Evolutionary conservation across 2,113 vertebrate genomes (phyloP), one percentile per base, ranked within the genome.

Genomic region (Sylvia atricapilla): DNA sequence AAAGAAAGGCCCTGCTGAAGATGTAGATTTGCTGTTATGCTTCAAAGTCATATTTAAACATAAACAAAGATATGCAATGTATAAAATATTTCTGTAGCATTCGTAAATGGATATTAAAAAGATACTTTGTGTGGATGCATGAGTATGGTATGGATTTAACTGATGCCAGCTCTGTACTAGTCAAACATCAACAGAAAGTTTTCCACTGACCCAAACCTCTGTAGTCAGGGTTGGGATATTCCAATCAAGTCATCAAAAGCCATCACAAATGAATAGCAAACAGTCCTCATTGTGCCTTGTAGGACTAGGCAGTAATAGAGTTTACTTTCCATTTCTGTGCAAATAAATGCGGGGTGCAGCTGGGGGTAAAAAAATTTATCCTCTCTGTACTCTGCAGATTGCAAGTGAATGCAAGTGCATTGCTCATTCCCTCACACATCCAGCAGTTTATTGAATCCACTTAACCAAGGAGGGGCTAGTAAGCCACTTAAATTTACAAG

Each of bases 111-210:
- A n/a, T 53, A 60, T 80, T 39, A 16, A 69, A 72, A 49, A 1
- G 0, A 6, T 3, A 0, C 5, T 33, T 74, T 19, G 1, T 49
- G 17, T 3, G 6, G 28, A 28, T 66, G 39, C 39, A 33, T 0
- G 0, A n/a, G 13, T 55, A 6, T 46, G 21, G 16, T 22, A 5
- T 30, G 31, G 33, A 35, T 87, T 72, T 30, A 52, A 35, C 3
- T 10, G 35, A 6, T 62, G 23, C 8, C 25, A 41, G 15, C 4
- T 33, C 44, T 81, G 41, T 39, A 20, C 16, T 24, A 5, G 19
- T n/a, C 56, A 72, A 49, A 68, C 3, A 3, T 39, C 60, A 49
- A 33, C 70, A 67, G 39, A n/a, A 60, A 39, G 8, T 8, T 77
- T 52, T 62, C 41, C 28, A 13, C 19, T 28, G 6, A 15, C 21